Percentiles rank a stretch among this genome's conserved stretches.
Conservation (phyloP, 2,888 invertebrate genomes). For the Papilio gigon region DNA sequence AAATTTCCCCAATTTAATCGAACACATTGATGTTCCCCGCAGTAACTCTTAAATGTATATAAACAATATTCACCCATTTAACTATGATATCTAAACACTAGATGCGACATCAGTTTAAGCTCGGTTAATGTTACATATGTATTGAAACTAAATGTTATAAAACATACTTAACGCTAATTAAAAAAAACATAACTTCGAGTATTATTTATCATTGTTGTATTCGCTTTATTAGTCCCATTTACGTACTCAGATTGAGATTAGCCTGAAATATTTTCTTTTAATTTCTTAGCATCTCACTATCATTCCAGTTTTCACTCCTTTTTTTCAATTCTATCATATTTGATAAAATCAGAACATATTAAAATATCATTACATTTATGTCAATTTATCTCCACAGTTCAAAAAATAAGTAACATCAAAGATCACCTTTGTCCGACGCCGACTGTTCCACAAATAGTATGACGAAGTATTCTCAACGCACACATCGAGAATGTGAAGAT, state of each 20-base stretch:
- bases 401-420: no score
- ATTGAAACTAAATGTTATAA: not conserved
- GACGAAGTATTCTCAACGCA: slow-evolving; percentile 44
- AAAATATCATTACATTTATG: no score
- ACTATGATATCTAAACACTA: slow-evolving; percentile 42
- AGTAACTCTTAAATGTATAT: slow-evolving; percentile 40
- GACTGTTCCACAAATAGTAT: slow-evolving; percentile 37
- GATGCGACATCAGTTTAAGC: slow-evolving; percentile 22
- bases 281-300: no score
- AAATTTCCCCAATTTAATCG: slow-evolving; percentile 63
- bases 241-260: no score
- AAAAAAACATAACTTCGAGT: no score
- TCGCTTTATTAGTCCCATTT: no score
- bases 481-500: slow-evolving; percentile 65
- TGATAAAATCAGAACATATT: no score
- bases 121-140: not conserved
- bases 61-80: slow-evolving; percentile 44
- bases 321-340: no score
- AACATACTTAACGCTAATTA: not conserved
- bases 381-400: no score
- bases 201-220: no score
- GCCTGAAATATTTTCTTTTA: no score
- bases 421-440: slow-evolving; percentile 33
- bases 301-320: no score
- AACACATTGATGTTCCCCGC: slow-evolving; percentile 48